A percentile compares a stretch with the other conserved stretches of the same genome.
Conservation (phyloP, 2,113 vertebrate species). For the Lophochroa leadbeateri region DNA sequence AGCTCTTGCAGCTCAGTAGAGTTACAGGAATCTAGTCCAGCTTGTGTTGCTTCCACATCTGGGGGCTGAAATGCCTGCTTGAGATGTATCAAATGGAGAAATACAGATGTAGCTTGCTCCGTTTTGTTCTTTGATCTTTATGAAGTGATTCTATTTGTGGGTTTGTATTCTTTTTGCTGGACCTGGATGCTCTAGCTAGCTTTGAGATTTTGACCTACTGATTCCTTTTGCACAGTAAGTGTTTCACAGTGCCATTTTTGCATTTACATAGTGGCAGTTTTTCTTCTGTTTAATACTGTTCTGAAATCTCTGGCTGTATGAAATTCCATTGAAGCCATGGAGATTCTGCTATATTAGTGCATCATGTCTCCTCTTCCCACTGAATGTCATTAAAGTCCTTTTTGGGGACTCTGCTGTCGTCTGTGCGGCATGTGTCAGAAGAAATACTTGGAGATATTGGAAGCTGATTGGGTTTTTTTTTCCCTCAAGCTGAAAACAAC, state of each 20-base stretch:
- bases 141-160: not conserved
- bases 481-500: not conserved
- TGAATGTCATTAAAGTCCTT: not conserved
- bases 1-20: not conserved
- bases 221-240: not conserved
- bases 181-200: not conserved
- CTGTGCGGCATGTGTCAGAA: not conserved
- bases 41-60: not conserved
- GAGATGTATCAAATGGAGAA: not conserved
- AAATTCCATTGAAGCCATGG: not conserved
- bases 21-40: not conserved
- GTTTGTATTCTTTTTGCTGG: not conserved
- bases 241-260: not conserved
- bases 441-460: not conserved
- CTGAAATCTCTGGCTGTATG: not conserved
- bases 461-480: not conserved
- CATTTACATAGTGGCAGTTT: not conserved
- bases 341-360: not conserved
- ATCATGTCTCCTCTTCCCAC: not conserved
- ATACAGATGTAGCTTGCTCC: not conserved
- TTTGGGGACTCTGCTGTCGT: not conserved
- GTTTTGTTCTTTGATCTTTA: not conserved
- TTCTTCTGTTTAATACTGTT: not conserved
- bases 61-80: not conserved
- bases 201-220: not conserved